Evolutionary conservation across 2,113 vertebrate species (phyloP).

Genomic region (Tringa solitaria): DNA sequence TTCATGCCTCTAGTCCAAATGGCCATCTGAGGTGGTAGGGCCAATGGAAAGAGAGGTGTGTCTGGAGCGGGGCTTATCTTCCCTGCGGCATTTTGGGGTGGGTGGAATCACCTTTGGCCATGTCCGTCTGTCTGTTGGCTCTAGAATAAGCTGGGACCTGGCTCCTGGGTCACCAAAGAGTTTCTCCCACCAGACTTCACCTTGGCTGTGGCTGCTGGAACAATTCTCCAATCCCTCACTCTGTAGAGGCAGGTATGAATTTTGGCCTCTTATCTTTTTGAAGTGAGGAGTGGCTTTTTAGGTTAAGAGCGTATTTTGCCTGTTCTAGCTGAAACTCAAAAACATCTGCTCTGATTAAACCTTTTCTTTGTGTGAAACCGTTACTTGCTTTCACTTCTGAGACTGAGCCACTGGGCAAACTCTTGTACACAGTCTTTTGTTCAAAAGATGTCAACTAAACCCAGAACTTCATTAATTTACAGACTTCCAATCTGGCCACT

Average conservation of each 20-base stretch:
- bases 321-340: background rate
- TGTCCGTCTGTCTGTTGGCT: background rate
- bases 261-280: background rate
- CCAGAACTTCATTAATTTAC: background rate
- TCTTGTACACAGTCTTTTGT: background rate
- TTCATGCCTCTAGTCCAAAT: rapidly evolving
- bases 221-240: background rate
- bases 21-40: background rate
- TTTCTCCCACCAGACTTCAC: background rate
- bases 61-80: background rate
- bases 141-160: background rate
- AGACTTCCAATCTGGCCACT: background rate
- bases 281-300: background rate
- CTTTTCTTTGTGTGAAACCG: background rate
- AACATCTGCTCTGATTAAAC: background rate
- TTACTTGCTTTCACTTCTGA: background rate
- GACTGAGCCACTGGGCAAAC: background rate
- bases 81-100: background rate
- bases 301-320: background rate
- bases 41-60: background rate
- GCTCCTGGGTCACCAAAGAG: background rate
- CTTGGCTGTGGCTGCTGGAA: background rate
- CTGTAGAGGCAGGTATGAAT: background rate
- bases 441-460: background rate
- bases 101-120: background rate